A percentile compares a stretch with the other conserved stretches of the same genome.
Evolutionary conservation across 2,113 vertebrate genomes (phyloP).

Genomic region (Ptilorrhoa leucosticta): DNA sequence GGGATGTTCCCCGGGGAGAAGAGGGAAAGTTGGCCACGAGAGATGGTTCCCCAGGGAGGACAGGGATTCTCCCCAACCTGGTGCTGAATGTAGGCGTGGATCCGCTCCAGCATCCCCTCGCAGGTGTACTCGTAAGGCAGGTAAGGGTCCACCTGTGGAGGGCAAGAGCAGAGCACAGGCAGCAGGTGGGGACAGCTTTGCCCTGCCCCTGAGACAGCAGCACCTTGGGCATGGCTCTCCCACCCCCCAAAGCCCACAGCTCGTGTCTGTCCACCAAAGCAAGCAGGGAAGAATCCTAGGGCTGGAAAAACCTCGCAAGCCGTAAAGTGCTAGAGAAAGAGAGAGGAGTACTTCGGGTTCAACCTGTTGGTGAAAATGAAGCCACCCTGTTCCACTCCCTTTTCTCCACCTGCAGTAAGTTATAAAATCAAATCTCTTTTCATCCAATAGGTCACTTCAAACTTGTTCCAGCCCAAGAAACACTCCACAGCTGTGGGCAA

Average conservation of each 20-base stretch:
- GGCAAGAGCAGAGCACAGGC: background rate
- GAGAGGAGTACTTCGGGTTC: background rate
- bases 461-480: background rate
- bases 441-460: background rate
- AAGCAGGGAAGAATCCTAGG: background rate
- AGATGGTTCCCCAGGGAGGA: background rate
- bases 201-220: background rate
- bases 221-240: background rate
- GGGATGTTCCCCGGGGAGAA: background rate
- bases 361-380: background rate
- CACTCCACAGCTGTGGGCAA: background rate
- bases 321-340: background rate
- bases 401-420: background rate
- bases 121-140: slow-evolving; percentile 95
- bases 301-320: background rate
- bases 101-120: slow-evolving; percentile 93
- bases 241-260: rapidly evolving
- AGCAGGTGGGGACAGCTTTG: background rate
- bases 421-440: background rate
- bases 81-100: slow-evolving; percentile 94
- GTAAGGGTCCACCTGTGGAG: slow-evolving; percentile 88
- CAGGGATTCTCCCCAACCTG: slow-evolving; percentile 76
- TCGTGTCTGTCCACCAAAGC: background rate
- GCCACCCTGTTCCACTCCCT: background rate
- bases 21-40: background rate